phyloP scores from a whole-genome alignment of 2,113 vertebrate genomes.

The Bolborhynchus lineola region DNA sequence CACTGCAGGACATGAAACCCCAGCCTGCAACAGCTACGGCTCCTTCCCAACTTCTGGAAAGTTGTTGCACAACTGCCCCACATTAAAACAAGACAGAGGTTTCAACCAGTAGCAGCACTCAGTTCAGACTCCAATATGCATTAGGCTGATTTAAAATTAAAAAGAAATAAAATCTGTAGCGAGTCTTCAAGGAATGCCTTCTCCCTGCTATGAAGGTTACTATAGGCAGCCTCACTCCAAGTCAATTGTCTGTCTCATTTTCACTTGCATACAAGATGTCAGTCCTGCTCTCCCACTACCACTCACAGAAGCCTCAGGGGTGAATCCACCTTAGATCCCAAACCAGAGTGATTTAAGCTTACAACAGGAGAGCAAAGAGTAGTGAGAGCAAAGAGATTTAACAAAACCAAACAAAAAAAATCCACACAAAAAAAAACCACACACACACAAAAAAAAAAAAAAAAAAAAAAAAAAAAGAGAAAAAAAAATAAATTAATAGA shows the following conservation, averaged over 20 bases:
- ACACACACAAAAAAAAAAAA: not conserved
- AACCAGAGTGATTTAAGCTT: not conserved
- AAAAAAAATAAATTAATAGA: too few relatives aligned
- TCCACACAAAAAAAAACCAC: too few relatives aligned
- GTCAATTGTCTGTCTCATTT: not conserved
- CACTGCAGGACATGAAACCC: not conserved
- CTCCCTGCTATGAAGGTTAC: not conserved
- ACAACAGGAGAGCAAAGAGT: not conserved
- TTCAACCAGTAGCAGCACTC: not conserved
- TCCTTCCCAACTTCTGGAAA: not conserved
- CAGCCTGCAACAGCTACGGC: not conserved
- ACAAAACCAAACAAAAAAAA: not conserved
- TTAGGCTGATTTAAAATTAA: not conserved
- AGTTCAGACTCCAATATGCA: not conserved
- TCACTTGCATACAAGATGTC: not conserved
- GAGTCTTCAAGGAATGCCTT: not conserved
- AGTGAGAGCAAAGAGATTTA: not conserved
- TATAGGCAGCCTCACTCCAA: not conserved
- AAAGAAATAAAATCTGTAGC: not conserved
- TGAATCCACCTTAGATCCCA: not conserved
- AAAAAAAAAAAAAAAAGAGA: not conserved
- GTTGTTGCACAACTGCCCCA: not conserved
- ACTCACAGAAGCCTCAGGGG: not conserved
- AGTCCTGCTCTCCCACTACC: not conserved
- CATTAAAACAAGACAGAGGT: not conserved